Conservation (phyloP, 2,888 invertebrate genomes). For the Cephus rjabovi region DNA sequence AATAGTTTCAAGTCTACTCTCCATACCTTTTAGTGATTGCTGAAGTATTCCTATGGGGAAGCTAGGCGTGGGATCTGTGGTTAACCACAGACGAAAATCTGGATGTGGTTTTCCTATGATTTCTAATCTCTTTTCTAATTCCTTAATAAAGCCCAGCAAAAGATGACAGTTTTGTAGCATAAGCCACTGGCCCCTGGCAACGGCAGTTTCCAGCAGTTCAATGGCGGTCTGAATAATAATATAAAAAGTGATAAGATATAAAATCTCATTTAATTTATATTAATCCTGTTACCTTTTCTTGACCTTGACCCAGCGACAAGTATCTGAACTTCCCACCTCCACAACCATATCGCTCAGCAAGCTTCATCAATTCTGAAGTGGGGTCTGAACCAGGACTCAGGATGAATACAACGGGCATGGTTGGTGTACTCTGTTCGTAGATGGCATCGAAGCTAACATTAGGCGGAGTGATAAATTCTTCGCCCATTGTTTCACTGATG, state of each 20-base stretch:
- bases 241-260: constrained; percentile 2
- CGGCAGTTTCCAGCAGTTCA: constrained; percentile 75
- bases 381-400: constrained; percentile 96
- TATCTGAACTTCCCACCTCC: constrained; percentile 82
- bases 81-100: constrained; percentile 92
- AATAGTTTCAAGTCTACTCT: neutral
- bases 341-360: constrained; percentile 78
- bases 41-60: constrained; percentile 94
- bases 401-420: constrained; percentile 91
- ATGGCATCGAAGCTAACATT: constrained; percentile 81
- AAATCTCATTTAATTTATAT: neutral
- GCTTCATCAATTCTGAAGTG: constrained; percentile 84
- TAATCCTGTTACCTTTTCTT: constrained; percentile 76
- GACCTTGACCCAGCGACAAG: constrained; percentile 93
- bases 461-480: constrained; percentile 90
- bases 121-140: constrained; percentile 87
- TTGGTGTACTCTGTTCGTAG: constrained; percentile 85
- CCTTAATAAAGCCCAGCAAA: constrained; percentile 81
- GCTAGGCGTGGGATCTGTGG: constrained; percentile 86
- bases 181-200: constrained; percentile 87
- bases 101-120: constrained; percentile 85
- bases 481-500: constrained; percentile 85
- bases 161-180: constrained; percentile 95
- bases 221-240: constrained; percentile 74
- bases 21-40: constrained; percentile 80